Base-by-base conservation (phyloP, 2,888 invertebrate genomes). In the Torymus texanus region DNA sequence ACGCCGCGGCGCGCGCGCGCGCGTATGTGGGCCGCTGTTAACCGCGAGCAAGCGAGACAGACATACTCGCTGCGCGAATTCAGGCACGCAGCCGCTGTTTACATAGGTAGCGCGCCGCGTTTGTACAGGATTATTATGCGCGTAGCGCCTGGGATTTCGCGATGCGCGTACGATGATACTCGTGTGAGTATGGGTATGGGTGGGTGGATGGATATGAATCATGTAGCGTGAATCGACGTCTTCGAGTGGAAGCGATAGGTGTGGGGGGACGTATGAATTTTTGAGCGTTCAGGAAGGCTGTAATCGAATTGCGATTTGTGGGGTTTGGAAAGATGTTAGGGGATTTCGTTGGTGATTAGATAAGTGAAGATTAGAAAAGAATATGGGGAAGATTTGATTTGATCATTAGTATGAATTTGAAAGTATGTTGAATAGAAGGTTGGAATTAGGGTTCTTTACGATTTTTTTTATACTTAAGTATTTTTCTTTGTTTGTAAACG, bases 31-130 rank as follows among this genome's bases (percentile, higher is more conserved):
- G 41, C 41, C 41, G 41, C 41, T 8, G 41, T 41, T 41, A 41
- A 41, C 41, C 41, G 41, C 41, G 41, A 41, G 41, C 41, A 8
- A 41, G 41, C 41, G 41, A 41, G 41, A 41, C 41, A 41, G 41
- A 41, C 8, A 41, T 41, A 41, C 50, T 51, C 71, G 58, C 41
- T 53, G 41, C 73, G 68, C 24, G 62, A 62, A 66, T 75, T 75
- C 74, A 58, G 41, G 68, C 62, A 50, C 67, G 61, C 65, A 41
- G n/a, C 14, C 67, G 51, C 72, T 80, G 80, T 80, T 80, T 80
- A 76, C 73, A 73, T 74, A 41, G 41, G 41, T 73, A 51, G 51
- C 63, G 63, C 65, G 18, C 21, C 61, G 41, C 66, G 73, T 61
- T 66, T 53, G 55, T 55, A 59, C 53, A 41, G 66, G 75, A 75